phyloP scores from a whole-genome alignment of 1,140 invertebrate genomes.

The Pomacea maculata region DNA sequence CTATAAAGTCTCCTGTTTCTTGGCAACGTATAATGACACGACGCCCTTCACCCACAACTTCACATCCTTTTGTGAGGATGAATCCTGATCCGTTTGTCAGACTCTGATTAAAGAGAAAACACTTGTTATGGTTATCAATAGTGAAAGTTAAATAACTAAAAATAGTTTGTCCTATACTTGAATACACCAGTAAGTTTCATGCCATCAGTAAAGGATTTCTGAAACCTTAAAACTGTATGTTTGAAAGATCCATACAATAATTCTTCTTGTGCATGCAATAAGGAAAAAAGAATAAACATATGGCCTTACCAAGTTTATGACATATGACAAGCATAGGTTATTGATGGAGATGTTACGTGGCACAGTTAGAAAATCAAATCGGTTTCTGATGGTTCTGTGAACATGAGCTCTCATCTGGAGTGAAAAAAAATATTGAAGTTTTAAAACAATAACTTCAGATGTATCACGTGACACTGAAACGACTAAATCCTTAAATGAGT shows the following conservation, averaged over 20 bases:
- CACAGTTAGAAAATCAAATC: conserved; percentile 57
- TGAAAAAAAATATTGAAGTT: background rate
- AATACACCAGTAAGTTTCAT: background rate
- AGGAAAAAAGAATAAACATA: background rate
- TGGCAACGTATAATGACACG: conserved; percentile 55
- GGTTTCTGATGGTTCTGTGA: background rate
- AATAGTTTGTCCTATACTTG: background rate
- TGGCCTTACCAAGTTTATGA: conserved; percentile 60
- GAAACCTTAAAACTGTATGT: too few species aligned
- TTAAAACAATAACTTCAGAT: too few species aligned
- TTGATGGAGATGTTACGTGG: conserved; percentile 61
- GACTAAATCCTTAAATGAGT: too few species aligned
- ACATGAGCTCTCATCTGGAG: too few species aligned
- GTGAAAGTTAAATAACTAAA: background rate
- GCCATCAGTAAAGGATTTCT: too few species aligned
- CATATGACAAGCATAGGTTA: conserved; percentile 59
- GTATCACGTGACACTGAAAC: too few species aligned
- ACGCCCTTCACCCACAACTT: conserved; percentile 49
- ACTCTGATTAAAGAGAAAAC: conserved; percentile 39
- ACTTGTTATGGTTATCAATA: too few species aligned
- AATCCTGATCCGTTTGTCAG: conserved; percentile 62
- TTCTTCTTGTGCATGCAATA: background rate
- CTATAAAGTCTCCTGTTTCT: conserved; percentile 57
- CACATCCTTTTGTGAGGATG: conserved; percentile 47
- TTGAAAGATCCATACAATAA: too few species aligned